Evolutionary conservation across 2,797 vertebrate species (phyloP).

Genomic region (Pantherophis alleghaniensis): DNA sequence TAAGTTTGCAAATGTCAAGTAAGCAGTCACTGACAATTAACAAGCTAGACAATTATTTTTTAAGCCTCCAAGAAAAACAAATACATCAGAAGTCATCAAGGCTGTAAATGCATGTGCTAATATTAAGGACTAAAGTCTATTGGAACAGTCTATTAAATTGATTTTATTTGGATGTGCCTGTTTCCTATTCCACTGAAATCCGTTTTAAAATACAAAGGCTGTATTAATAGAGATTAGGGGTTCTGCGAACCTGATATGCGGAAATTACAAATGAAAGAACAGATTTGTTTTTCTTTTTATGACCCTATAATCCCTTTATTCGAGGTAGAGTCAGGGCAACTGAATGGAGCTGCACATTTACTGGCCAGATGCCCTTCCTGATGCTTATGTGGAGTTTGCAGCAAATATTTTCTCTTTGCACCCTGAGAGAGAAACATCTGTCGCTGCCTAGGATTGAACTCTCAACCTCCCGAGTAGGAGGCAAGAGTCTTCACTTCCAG

Average conservation of each 20-base stretch:
- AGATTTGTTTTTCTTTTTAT: neutral
- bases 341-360: neutral
- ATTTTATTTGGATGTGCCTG: neutral
- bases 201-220: neutral
- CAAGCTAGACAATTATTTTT: neutral
- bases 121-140: neutral
- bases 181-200: neutral
- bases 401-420: neutral
- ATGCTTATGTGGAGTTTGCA: neutral
- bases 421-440: too few species aligned
- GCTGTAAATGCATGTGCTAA: neutral
- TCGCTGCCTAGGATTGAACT: too few species aligned
- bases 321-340: neutral
- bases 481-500: too few species aligned
- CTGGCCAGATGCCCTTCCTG: neutral
- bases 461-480: too few species aligned
- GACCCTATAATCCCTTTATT: neutral
- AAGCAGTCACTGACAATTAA: neutral
- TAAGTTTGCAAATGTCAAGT: neutral
- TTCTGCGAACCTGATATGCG: neutral
- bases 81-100: neutral
- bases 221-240: neutral
- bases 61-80: neutral
- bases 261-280: neutral
- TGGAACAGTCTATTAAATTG: neutral